Evolutionary conservation across 2,797 vertebrate genomes (phyloP).

Genomic region (Columba guinea): DNA sequence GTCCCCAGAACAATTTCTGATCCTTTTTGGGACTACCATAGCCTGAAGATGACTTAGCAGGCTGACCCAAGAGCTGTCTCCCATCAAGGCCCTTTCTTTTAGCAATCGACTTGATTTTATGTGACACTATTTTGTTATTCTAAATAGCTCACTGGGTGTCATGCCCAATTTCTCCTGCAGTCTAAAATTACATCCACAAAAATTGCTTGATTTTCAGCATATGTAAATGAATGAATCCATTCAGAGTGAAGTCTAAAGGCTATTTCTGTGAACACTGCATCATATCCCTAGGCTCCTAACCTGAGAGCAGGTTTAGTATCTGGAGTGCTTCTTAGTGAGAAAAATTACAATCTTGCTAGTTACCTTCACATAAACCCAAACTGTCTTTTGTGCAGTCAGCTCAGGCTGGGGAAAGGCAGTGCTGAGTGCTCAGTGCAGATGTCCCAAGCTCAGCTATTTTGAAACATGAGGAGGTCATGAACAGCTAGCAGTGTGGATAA

Average conservation of each 20-base stretch:
- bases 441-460: not conserved
- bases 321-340: not conserved
- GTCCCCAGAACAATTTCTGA: not conserved
- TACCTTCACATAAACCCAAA: not conserved
- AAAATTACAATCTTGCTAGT: not conserved
- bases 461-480: not conserved
- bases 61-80: not conserved
- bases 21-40: not conserved
- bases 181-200: not conserved
- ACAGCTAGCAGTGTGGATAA: not conserved
- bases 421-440: not conserved
- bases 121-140: not conserved
- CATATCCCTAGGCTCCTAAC: not conserved
- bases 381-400: not conserved
- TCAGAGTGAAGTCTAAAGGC: not conserved
- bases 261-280: not conserved
- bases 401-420: not conserved
- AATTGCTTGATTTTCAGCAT: not conserved
- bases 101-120: not conserved
- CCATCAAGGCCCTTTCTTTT: not conserved
- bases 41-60: not conserved
- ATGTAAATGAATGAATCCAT: not conserved
- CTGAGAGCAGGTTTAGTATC: not conserved
- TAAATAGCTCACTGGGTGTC: not conserved
- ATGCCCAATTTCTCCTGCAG: not conserved